Evolutionary conservation across 2,113 vertebrate genomes (phyloP).

Genomic region (Thinocorus orbignyianus): DNA sequence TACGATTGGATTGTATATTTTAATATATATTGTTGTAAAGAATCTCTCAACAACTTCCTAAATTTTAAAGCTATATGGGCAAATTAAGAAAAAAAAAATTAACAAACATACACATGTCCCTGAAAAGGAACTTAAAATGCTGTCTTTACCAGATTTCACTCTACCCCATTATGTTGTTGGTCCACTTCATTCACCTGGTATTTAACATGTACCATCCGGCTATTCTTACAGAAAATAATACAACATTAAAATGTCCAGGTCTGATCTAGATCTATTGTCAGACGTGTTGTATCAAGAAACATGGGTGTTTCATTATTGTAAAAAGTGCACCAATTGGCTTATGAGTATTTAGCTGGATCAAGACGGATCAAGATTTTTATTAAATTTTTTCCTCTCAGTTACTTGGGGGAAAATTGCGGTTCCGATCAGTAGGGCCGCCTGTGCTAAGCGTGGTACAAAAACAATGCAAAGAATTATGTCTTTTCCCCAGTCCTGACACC

Average conservation of each 20-base stretch:
- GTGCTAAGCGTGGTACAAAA: not conserved
- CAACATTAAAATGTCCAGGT: not conserved
- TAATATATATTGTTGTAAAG: not conserved
- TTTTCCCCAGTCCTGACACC: not conserved
- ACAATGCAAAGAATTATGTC: not conserved
- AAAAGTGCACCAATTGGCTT: not conserved
- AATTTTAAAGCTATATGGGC: not conserved
- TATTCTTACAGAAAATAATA: not conserved
- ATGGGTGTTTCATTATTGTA: not conserved
- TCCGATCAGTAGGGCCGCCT: not conserved
- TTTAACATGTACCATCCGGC: not conserved
- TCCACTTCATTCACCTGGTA: not conserved
- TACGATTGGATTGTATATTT: not conserved
- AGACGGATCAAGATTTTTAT: not conserved
- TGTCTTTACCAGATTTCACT: not conserved
- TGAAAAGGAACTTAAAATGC: not conserved
- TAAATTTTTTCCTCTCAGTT: not conserved
- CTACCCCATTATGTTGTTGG: not conserved
- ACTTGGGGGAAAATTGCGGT: not conserved
- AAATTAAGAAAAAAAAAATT: not conserved
- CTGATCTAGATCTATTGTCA: not conserved
- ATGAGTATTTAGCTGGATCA: not conserved
- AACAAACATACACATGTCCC: not conserved
- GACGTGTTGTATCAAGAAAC: not conserved
- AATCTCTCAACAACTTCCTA: not conserved